These are phyloP conservation scores for Meda fulgida DNA, from an alignment of 2,797 vertebrate species.

Conservation along the genomic window DNA sequence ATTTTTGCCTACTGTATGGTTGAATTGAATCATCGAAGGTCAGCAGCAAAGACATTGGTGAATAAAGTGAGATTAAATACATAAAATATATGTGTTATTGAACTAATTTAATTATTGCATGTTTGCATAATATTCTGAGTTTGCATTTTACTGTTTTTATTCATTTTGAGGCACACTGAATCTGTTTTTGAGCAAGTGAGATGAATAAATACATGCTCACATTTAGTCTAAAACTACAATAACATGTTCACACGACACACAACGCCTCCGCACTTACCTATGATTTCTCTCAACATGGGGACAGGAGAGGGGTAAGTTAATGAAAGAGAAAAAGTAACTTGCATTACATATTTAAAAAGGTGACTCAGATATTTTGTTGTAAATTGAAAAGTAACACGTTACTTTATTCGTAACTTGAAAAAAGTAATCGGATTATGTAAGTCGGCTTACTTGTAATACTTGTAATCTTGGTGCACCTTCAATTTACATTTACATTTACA, in stretches of 20 bases:
- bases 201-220: not conserved
- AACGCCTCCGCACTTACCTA: not conserved
- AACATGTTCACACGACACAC: not conserved
- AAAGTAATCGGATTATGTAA: not conserved
- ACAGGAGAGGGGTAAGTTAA: not conserved
- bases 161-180: not conserved
- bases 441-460: not conserved
- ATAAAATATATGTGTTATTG: not conserved
- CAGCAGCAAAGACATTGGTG: not conserved
- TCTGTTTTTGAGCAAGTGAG: not conserved
- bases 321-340: not conserved
- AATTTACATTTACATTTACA: too few relatives aligned
- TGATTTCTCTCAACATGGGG: not conserved
- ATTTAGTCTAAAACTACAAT: not conserved
- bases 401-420: not conserved
- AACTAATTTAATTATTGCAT: not conserved
- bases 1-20: not conserved
- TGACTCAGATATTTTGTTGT: not conserved
- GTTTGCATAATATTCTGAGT: not conserved
- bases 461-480: not conserved
- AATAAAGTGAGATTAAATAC: not conserved
- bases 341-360: not conserved
- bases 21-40: not conserved
- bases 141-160: not conserved
- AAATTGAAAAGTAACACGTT: not conserved